A percentile compares a stretch with the other conserved stretches of the same genome.
These are phyloP conservation scores for Cryptoblepharus egeriae DNA, from an alignment of 2,797 vertebrate species.

Conservation along the genomic window DNA sequence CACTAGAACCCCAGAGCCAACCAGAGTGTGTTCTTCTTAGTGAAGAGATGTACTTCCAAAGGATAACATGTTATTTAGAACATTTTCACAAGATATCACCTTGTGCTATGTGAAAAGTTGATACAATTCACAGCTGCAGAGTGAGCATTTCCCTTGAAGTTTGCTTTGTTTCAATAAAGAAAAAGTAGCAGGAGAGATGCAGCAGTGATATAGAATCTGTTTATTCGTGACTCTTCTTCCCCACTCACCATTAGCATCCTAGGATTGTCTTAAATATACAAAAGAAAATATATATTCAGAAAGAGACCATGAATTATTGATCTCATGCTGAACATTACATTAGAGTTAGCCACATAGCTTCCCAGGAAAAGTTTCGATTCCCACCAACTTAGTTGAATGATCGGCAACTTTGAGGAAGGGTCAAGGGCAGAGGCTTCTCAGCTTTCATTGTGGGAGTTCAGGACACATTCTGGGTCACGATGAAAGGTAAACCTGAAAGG, in stretches of 20 bases:
- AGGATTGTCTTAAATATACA: slow-evolving; percentile 65
- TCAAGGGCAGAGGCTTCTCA: slow-evolving; percentile 60
- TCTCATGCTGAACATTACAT: slow-evolving; percentile 66
- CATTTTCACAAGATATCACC: rapidly evolving
- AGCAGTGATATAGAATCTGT: slow-evolving; percentile 24
- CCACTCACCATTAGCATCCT: slow-evolving; percentile 64
- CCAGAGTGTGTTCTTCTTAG: background rate
- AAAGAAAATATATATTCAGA: slow-evolving; percentile 71
- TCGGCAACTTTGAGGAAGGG: slow-evolving; percentile 57
- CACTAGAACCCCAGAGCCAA: too few species aligned
- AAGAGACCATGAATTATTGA: slow-evolving; percentile 69
- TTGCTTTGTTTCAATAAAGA: slow-evolving; percentile 40
- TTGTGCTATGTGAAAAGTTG: background rate
- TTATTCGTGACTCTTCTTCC: slow-evolving; percentile 54
- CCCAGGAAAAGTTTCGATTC: slow-evolving; percentile 62
- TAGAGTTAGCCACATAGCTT: slow-evolving; percentile 66
- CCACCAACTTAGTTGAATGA: slow-evolving; percentile 63
- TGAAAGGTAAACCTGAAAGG: slow-evolving; percentile 28
- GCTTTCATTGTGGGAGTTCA: slow-evolving; percentile 54
- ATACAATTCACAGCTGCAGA: background rate
- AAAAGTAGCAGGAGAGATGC: slow-evolving; percentile 13
- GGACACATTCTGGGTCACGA: slow-evolving; percentile 43
- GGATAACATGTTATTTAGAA: background rate
- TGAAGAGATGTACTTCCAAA: background rate
- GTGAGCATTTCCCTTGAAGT: slow-evolving; percentile 1